phyloP scores from a whole-genome alignment of 2,113 vertebrate genomes.

The Lynx canadensis region DNA sequence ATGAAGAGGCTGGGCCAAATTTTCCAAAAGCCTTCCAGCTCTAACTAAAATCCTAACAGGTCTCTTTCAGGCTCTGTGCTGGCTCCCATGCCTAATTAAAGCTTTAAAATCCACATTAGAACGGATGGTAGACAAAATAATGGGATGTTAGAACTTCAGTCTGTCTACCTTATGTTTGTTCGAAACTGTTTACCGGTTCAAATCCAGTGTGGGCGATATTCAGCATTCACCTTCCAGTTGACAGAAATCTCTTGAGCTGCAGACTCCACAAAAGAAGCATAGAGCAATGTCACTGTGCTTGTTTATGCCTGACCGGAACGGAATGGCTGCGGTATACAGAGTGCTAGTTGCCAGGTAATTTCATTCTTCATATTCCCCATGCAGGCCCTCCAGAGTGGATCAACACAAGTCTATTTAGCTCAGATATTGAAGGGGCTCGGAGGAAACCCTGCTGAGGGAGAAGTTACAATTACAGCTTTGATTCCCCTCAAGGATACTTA shows the following conservation, averaged over 20 bases:
- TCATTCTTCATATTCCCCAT: background rate
- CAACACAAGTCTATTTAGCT: background rate
- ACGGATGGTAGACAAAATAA: background rate
- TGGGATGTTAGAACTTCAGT: background rate
- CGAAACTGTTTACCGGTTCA: background rate
- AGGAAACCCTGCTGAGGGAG: slow-evolving; percentile 14
- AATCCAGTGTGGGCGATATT: background rate
- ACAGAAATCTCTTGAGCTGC: background rate
- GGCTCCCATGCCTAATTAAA: slow-evolving; percentile 22
- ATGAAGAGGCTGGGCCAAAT: background rate
- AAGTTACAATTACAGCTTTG: slow-evolving; percentile 49
- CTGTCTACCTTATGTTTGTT: background rate
- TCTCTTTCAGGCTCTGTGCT: background rate
- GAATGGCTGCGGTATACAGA: background rate
- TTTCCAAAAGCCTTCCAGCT: slow-evolving; percentile 29
- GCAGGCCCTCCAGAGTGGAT: background rate
- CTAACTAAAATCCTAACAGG: slow-evolving; percentile 18
- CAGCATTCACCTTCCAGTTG: background rate
- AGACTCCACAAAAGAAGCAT: background rate
- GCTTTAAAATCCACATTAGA: background rate
- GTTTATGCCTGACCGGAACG: background rate
- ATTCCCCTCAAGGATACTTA: slow-evolving; percentile 52
- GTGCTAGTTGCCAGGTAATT: background rate
- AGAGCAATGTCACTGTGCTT: background rate
- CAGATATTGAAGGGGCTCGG: background rate